Evolutionary conservation across 2,113 vertebrate genomes (phyloP), one percentile per base, ranked within the genome.

Genomic region (Sylvilagus bachmani): DNA sequence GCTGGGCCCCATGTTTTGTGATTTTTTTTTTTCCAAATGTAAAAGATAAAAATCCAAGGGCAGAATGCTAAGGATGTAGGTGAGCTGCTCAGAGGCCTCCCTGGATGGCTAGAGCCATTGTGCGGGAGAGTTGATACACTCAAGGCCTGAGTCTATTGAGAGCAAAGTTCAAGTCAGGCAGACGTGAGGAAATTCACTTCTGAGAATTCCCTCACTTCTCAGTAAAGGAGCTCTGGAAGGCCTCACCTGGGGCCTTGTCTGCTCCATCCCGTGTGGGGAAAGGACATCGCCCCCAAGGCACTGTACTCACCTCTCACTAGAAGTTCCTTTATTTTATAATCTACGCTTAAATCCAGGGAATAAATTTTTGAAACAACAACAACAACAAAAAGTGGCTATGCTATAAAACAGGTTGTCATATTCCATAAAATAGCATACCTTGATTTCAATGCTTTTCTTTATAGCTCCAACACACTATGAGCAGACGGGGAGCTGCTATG

Each of bases 1-100:
- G 49, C 81, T 95, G 87, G 49, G 38, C 3, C 2, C n/a, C 36
- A 8, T 66, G 53, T 89, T 90, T 95, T 97, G 70, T 93, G 92
- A 92, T 91, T 53, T 80, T 86, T 86, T 19, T 44, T 89, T 95
- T 49, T 83, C 86, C 95, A 94, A 94, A 97, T 77, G 77, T 89
- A 5, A 64, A 97, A 75, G 61, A 95, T 95, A 96, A 90, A 91
- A 88, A 92, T 49, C 94, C 53, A 29, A 81, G 58, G 95, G 38
- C 67, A 83, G 78, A 93, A 89, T 16, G 19, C 36, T 97, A 93
- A 82, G 29, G 36, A 75, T 89, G 8, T 11, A 67, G 21, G 84
- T 84, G 95, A 61, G 73, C 78, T 77, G 70, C 66, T 95, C 55
- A 36, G 86, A 83, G 78, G 62, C 33, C 71, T 67, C 22, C 70